Base-by-base conservation (phyloP, 2,888 invertebrate species). In the Peribatodes rhomboidaria region DNA sequence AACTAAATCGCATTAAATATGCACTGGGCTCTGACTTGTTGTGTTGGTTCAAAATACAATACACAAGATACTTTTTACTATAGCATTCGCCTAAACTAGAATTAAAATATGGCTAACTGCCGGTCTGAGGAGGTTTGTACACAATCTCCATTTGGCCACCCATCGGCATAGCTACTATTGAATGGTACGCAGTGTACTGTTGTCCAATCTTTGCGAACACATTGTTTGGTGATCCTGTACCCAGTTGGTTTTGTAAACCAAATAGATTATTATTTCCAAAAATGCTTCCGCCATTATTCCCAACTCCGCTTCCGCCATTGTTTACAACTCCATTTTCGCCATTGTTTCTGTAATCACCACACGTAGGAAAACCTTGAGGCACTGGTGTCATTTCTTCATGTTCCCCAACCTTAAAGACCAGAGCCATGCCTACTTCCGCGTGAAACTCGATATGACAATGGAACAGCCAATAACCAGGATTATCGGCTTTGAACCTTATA, bases 381-480 rank as follows among this genome's bases (percentile, higher is more conserved):
- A 96, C 91, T 0, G 96, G 95, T 0, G 94, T 85, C 95, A 98
- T 96, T 68, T 98, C 95, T 47, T 94, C 86, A 75, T 96, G 94
- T 50, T 97, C 96, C 0, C 98, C 98, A 0, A 98, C 96, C 88
- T 98, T 97, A 62, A 98, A 95, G 0, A 98, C 94, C 44, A 98
- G 80, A 0, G 97, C 96, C 98, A 98, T 98, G 7, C 98, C 98
- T 10, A 98, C 94, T 90, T 98, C 98, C 0, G 97, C 96, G 81
- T 98, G 98, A 80, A 98, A 98, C 79, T 98, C 98, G 55, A 98
- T 96, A 84, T 98, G 98, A 80, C 98, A 98, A 81, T 98, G 98
- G 86, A 98, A 97, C 4, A 98, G 85, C 98, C 98, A 98, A 77
- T 96, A 97, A 14, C 97, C 98, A 74, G 98, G 98, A 89, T 98